Conservation (phyloP, 2,797 vertebrate genomes). For the Sebastes vulpes region DNA sequence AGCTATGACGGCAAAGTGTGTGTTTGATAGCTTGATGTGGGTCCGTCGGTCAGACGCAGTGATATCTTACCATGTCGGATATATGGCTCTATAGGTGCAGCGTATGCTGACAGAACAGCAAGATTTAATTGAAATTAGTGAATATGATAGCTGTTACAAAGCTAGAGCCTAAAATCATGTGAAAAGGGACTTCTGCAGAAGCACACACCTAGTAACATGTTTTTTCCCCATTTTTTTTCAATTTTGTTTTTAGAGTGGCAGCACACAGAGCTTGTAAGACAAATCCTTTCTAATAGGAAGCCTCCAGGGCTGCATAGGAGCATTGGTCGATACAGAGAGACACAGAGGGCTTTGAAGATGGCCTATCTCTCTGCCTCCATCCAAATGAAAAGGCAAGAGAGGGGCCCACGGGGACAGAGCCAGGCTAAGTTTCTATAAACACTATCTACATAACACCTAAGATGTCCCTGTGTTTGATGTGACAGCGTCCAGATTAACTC, state of each 20-base stretch:
- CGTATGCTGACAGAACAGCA: background rate
- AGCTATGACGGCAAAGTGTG: conserved; percentile 7
- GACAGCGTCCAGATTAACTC: conserved; percentile 80
- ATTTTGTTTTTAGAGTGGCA: conserved; percentile 47
- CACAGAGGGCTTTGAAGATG: conserved; percentile 79
- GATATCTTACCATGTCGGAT: conserved; percentile 16
- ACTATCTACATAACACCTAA: conserved; percentile 80
- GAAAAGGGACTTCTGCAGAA: conserved; percentile 6
- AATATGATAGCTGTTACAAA: conserved; percentile 13
- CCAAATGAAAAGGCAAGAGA: conserved; percentile 73
- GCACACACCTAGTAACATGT: conserved; percentile 7
- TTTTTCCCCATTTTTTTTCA: background rate
- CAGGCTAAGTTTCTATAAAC: conserved; percentile 83
- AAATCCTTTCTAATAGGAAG: conserved; percentile 82
- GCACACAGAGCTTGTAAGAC: conserved; percentile 73
- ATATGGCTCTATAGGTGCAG: background rate
- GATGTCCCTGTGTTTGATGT: conserved; percentile 82
- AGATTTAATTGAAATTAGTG: conserved; percentile 16
- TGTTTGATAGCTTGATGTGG: conserved; percentile 35
- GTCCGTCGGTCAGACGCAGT: background rate
- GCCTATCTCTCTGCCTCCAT: conserved; percentile 69
- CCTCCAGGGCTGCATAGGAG: conserved; percentile 67
- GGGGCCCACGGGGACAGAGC: conserved; percentile 59
- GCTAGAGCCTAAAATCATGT: conserved; percentile 1
- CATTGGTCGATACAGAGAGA: conserved; percentile 72